Evolutionary conservation across 2,113 vertebrate species (phyloP), one percentile per base, ranked within the genome.

Genomic region (Percina caprodes): DNA sequence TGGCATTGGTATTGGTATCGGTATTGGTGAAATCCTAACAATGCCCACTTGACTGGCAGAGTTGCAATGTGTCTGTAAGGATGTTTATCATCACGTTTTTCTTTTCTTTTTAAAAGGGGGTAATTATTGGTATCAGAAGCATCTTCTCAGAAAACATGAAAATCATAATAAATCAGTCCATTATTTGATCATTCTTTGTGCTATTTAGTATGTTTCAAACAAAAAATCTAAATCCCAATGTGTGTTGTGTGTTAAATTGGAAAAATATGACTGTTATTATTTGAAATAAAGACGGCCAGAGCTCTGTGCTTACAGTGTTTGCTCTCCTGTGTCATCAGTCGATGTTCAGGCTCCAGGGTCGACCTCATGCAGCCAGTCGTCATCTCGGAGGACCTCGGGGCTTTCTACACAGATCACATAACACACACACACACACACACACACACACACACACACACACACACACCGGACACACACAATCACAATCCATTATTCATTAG

Each of bases 301-400:
- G 2, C 3, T 69, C 10, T 69, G 23, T 85, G 73, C 92, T 94
- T 90, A 92, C 95, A 94, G 7, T 49, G 91, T 73, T 90, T 86
- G 55, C 95, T 94, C n/a, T 94, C 88, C 30, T 93, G 88, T 79
- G 93, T 95, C 84, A 95, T 95, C 86, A 94, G 87, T 87, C 93
- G 94, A 91, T 96, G 95, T 68, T 97, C 90, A 82, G 93, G 93
- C 87, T 97, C 95, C 84, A 94, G 90, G 48, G 95, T 84, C 39
- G 87, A 89, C 87, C 95, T 95, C 92, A 96, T 93, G 81, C 89
- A 96, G 91, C 96, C 94, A 51, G 95, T 96, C 82, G 96, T 96
- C 97, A 97, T 90, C 77, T 82, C 66, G n/a, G 63, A 79, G 51
- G 49, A 10, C 79, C 72, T 54, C 33, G 56, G 80, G 77, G 68